These are phyloP conservation scores for Micropterix aruncella DNA, from an alignment of 2,888 invertebrate species.

Conservation along the genomic window DNA sequence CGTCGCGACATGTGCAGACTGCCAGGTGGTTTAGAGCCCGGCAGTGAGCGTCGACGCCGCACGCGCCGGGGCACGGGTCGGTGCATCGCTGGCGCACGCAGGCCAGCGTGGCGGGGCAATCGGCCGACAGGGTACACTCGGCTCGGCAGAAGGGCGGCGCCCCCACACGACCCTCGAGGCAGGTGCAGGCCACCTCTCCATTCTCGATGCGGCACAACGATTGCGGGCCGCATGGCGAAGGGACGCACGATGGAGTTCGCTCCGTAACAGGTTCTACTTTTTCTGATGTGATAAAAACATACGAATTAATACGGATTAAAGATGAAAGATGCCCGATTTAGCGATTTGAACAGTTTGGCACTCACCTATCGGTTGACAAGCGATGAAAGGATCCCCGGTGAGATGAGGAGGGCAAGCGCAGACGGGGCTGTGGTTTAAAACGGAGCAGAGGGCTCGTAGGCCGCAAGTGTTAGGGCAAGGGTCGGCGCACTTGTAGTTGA, in stretches of 20 bases:
- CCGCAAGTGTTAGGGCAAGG: slow-evolving; percentile 83
- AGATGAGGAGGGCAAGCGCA: slow-evolving; percentile 76
- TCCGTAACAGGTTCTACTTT: slow-evolving; percentile 37
- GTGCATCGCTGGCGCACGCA: slow-evolving; percentile 68
- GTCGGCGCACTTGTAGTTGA: slow-evolving; percentile 75
- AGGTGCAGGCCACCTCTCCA: slow-evolving; percentile 65
- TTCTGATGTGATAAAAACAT: slow-evolving; percentile 12
- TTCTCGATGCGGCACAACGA: slow-evolving; percentile 63
- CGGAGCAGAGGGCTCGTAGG: slow-evolving; percentile 68
- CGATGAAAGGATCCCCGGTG: slow-evolving; percentile 76
- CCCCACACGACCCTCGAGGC: slow-evolving; percentile 64
- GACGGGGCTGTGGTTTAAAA: slow-evolving; percentile 75
- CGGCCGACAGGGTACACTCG: slow-evolving; percentile 66
- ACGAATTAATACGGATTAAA: background rate
- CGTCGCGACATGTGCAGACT: slow-evolving; percentile 63
- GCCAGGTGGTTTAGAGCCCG: slow-evolving; percentile 68
- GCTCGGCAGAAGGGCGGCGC: slow-evolving; percentile 66
- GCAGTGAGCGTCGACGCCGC: slow-evolving; percentile 66
- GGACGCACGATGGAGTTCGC: slow-evolving; percentile 60
- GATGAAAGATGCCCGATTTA: background rate
- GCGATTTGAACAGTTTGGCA: slow-evolving; percentile 14
- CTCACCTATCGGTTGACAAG: slow-evolving; percentile 58
- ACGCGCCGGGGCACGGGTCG: slow-evolving; percentile 74
- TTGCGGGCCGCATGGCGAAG: slow-evolving; percentile 76
- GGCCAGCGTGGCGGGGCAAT: slow-evolving; percentile 62